Conservation (phyloP, 2,113 vertebrate genomes). For the Xerus inauris region DNA sequence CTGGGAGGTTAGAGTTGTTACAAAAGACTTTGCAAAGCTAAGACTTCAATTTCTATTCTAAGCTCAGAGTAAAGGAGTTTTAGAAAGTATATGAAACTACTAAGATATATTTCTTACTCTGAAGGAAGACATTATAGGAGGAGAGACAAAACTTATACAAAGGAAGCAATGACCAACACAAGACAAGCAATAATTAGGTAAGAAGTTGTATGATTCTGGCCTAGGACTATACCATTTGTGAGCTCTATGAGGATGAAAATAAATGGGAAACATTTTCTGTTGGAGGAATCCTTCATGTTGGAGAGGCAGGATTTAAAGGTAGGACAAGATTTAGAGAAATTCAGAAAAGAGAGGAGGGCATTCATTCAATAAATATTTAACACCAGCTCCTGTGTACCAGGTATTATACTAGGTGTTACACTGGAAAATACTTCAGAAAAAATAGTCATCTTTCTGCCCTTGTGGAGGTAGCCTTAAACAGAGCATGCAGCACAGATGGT, state of each 20-base stretch:
- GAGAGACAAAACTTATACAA: slow-evolving; percentile 20
- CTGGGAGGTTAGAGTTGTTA: neutral
- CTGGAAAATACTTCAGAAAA: neutral
- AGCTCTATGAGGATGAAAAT: neutral
- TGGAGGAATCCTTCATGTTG: neutral
- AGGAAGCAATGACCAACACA: neutral
- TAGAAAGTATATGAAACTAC: neutral
- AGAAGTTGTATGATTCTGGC: neutral
- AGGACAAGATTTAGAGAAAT: neutral
- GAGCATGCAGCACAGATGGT: neutral
- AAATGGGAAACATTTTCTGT: neutral
- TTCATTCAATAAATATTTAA: neutral
- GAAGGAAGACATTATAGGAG: neutral
- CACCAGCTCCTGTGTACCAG: neutral
- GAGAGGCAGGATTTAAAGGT: neutral
- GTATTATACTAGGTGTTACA: neutral
- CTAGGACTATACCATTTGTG: neutral
- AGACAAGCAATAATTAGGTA: slow-evolving; percentile 12
- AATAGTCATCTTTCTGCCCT: neutral
- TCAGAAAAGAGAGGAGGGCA: neutral
- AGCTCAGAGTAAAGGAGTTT: neutral
- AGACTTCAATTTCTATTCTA: neutral
- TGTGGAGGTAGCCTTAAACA: neutral
- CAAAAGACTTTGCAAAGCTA: neutral
- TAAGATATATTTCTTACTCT: neutral